phyloP scores from a whole-genome alignment of 2,113 vertebrate genomes.

The Ranitomeya variabilis region DNA sequence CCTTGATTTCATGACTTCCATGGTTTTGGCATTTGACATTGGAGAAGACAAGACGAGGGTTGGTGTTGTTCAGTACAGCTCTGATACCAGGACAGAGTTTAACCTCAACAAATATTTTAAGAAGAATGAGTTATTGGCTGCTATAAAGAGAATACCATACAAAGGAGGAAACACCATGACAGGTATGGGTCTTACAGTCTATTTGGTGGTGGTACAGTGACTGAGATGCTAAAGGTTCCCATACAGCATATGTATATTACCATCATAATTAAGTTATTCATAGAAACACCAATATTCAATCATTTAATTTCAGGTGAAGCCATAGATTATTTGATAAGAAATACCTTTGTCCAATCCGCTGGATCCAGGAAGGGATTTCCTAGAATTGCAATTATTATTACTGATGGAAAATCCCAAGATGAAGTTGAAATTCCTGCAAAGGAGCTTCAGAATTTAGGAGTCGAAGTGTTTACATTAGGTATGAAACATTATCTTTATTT shows the following conservation, averaged over 20 bases:
- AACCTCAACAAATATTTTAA: slow-evolving; percentile 80
- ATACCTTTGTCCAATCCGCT: slow-evolving; percentile 80
- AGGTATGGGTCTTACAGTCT: slow-evolving; percentile 69
- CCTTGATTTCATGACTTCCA: slow-evolving; percentile 81
- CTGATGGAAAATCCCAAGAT: slow-evolving; percentile 89
- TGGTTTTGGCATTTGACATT: slow-evolving; percentile 89
- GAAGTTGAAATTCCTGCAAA: slow-evolving; percentile 81
- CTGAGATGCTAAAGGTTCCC: too few relatives aligned
- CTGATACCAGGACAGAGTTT: slow-evolving; percentile 85
- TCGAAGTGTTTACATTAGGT: slow-evolving; percentile 96
- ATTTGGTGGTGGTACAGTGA: not conserved
- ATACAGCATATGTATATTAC: too few relatives aligned
- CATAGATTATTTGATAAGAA: slow-evolving; percentile 82
- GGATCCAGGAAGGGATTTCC: slow-evolving; percentile 88
- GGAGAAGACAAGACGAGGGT: slow-evolving; percentile 87
- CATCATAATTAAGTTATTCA: too few relatives aligned
- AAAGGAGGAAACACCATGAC: slow-evolving; percentile 90
- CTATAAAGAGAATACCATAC: slow-evolving; percentile 84
- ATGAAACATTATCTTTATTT: slow-evolving; percentile 48
- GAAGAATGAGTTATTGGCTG: slow-evolving; percentile 79
- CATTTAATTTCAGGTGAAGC: slow-evolving; percentile 78
- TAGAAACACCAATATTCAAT: too few relatives aligned
- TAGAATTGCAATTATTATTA: slow-evolving; percentile 91
- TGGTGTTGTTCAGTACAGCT: slow-evolving; percentile 89
- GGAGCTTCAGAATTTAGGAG: slow-evolving; percentile 82